A percentile compares a stretch with the other conserved stretches of the same genome.
phyloP scores from a whole-genome alignment of 2,797 vertebrate species.

The Morus bassanus region DNA sequence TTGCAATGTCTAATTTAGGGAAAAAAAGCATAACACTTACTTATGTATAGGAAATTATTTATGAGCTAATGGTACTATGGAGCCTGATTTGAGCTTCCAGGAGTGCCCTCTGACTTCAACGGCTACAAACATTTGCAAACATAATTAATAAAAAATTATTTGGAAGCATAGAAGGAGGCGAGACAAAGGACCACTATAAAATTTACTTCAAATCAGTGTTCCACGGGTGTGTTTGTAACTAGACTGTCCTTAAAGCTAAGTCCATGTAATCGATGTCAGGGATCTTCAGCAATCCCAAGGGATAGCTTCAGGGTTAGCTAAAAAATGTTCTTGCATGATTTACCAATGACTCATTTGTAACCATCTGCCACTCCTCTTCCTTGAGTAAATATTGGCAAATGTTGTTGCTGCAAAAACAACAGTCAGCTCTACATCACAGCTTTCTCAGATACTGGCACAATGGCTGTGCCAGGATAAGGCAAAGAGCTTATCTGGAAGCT shows the following conservation, averaged over 20 bases:
- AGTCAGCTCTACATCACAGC: background rate
- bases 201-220: background rate
- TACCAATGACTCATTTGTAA: slow-evolving; percentile 27
- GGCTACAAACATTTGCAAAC: background rate
- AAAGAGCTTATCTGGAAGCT: background rate
- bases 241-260: background rate
- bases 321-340: slow-evolving; percentile 28
- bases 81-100: background rate
- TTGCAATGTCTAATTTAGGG: background rate
- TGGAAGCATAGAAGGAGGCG: background rate
- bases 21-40: background rate
- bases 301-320: background rate
- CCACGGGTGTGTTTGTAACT: background rate
- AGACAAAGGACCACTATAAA: background rate
- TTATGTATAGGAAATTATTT: background rate
- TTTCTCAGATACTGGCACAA: slow-evolving; percentile 15
- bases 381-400: slow-evolving; percentile 50
- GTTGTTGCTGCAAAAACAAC: slow-evolving; percentile 12
- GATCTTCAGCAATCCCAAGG: background rate
- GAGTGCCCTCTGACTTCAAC: background rate
- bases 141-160: background rate
- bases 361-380: slow-evolving; percentile 40
- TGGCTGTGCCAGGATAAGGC: background rate
- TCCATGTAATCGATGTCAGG: background rate
- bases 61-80: background rate